Evolutionary conservation across 2,113 vertebrate genomes (phyloP).

Genomic region (Gallinago jamesoni): DNA sequence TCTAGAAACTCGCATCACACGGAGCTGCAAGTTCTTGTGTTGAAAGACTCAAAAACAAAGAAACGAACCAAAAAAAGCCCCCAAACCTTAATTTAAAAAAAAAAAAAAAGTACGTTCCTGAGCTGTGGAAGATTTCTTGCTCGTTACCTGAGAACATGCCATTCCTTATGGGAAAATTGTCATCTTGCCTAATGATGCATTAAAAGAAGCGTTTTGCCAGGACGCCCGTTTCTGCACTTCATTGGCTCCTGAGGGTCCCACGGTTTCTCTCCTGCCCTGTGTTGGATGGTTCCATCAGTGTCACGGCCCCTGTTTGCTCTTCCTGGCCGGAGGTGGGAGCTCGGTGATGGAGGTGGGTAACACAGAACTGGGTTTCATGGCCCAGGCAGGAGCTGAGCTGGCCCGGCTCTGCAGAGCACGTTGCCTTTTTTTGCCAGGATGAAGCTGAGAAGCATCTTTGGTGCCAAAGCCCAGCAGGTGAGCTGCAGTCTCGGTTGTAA

Average conservation of each 20-base stretch:
- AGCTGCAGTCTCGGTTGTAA: background rate
- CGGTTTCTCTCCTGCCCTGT: background rate
- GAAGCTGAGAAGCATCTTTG: background rate
- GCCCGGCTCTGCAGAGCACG: accelerated
- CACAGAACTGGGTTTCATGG: accelerated
- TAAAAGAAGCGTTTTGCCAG: background rate
- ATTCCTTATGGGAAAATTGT: background rate
- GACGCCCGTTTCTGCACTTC: background rate
- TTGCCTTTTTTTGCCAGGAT: background rate
- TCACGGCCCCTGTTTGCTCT: accelerated
- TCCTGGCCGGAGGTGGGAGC: background rate
- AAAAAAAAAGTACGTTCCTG: background rate
- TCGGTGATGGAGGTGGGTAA: accelerated
- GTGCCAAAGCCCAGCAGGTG: background rate
- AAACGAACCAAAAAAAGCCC: background rate
- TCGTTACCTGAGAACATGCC: background rate
- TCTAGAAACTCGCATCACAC: background rate
- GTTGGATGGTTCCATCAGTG: accelerated
- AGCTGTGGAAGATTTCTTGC: background rate
- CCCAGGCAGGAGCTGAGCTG: accelerated
- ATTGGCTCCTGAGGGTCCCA: accelerated
- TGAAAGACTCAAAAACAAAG: background rate
- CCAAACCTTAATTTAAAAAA: background rate
- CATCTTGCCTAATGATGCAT: background rate
- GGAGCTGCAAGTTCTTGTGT: background rate